These are phyloP conservation scores for Pipa parva DNA, from an alignment of 2,113 vertebrate genomes.

Conservation along the genomic window DNA sequence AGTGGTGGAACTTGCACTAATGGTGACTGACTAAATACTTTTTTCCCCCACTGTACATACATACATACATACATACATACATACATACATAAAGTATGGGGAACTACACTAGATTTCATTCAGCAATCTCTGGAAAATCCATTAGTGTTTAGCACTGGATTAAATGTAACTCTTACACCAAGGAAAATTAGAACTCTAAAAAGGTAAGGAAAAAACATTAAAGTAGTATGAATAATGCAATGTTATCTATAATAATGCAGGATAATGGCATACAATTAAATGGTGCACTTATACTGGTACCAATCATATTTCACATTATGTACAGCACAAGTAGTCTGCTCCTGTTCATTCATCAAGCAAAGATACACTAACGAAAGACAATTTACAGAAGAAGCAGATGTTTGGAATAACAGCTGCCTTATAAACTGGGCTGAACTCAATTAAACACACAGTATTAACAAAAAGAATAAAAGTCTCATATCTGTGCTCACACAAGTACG, in stretches of 20 bases:
- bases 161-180: background rate
- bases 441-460: background rate
- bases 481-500: no score
- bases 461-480: background rate
- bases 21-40: no score
- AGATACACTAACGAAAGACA: background rate
- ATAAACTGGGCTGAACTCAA: background rate
- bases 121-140: background rate
- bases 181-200: background rate
- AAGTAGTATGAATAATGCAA: slow-evolving; percentile 20
- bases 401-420: background rate
- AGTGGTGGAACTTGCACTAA: no score
- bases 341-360: background rate
- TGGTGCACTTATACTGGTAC: background rate
- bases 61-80: no score
- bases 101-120: no score
- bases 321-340: background rate
- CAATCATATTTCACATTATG: background rate
- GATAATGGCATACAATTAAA: slow-evolving; percentile 7
- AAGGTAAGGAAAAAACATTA: background rate
- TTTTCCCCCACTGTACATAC: no score
- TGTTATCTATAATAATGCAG: slow-evolving; percentile 8
- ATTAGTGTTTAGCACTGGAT: background rate
- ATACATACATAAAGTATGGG: no score
- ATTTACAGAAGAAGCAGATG: background rate